These are phyloP conservation scores for Clytia hemisphaerica DNA, from an alignment of 30 jellyfish, hydroid and myxozoan genomes.

Conservation along the genomic window DNA sequence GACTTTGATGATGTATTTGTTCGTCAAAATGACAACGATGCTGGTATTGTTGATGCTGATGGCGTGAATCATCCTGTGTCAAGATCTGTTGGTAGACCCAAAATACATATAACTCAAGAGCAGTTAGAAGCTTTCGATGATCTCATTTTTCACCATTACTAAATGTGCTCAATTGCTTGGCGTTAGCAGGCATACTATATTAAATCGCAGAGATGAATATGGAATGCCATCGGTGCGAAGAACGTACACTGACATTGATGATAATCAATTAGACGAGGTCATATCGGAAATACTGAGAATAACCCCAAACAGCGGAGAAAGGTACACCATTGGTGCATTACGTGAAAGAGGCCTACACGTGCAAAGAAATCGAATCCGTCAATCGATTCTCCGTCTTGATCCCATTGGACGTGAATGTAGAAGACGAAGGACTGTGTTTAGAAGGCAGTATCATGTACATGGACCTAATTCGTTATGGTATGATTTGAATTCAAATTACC, in stretches of 20 bases:
- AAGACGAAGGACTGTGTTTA: conserved; percentile 4
- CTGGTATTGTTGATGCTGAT: no score
- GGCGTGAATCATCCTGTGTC: no score
- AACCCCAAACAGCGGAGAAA: conserved; percentile 24
- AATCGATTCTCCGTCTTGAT: conserved; percentile 3
- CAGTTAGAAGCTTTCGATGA: no score
- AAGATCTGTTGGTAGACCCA: no score
- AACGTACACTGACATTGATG: conserved; percentile 12
- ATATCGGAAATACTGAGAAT: neutral
- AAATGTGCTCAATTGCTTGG: conserved; percentile 4
- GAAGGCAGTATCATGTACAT: conserved; percentile 24
- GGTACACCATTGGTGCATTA: conserved; percentile 27
- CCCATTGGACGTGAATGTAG: conserved; percentile 27
- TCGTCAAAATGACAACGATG: no score
- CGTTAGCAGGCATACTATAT: neutral
- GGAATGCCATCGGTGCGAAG: neutral
- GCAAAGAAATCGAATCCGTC: conserved; percentile 17
- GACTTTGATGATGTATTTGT: no score
- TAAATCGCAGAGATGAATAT: neutral
- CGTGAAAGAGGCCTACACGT: conserved; percentile 10
- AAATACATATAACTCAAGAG: no score
- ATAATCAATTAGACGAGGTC: neutral
- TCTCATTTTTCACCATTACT: no score
- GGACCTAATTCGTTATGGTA: conserved; percentile 35
- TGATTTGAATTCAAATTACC: no score